Base-by-base conservation (phyloP, 2,888 invertebrate genomes). In the Ligdia adustata region DNA sequence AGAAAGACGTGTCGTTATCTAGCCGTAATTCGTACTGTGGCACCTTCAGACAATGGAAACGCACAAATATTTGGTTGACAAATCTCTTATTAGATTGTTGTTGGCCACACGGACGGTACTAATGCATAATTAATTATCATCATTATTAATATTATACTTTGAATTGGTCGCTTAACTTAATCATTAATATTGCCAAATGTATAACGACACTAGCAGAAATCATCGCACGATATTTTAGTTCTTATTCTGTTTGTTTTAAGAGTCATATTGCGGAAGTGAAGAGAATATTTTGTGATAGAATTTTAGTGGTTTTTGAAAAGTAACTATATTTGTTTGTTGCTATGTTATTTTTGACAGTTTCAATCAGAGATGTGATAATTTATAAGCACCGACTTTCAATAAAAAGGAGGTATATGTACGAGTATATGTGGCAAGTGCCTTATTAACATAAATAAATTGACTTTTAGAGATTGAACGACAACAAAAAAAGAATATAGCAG, bases 61-160 rank as follows among this genome's bases (percentile, higher is more conserved):
- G 31, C 35, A 31, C 58, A 9, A 37, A 26, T 46, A 65, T 69
- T 81, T 79, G 71, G 77, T 79, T 82, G 85, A 85, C 86, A 86
- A 85, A 82, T 82, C 79, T 82, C 75, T 76, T 79, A 78, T 79
- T 82, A 81, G 73, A 59, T 72, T 75, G 62, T 58, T 59, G 51
- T 53, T 61, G 73, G 75, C 83, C 87, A 80, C 87, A 83, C 81
- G 81, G 74, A 58, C 66, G 38, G 75, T 50, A 55, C 73, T 80
- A 74, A 83, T 79, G 75, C 61, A 68, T 78, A 70, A 79, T 79
- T 85, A 85, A 85, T 83, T 76, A 82, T 65, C 69, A 82, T 65
- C 69, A 64, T 70, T 70, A 78, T 75, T 73, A 76, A 70, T 72
- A 68, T 67, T 67, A 66, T 58, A 64, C 76, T 77, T 63, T 66